phyloP scores from a whole-genome alignment of 2,113 vertebrate species.

The Ciconia stormi region DNA sequence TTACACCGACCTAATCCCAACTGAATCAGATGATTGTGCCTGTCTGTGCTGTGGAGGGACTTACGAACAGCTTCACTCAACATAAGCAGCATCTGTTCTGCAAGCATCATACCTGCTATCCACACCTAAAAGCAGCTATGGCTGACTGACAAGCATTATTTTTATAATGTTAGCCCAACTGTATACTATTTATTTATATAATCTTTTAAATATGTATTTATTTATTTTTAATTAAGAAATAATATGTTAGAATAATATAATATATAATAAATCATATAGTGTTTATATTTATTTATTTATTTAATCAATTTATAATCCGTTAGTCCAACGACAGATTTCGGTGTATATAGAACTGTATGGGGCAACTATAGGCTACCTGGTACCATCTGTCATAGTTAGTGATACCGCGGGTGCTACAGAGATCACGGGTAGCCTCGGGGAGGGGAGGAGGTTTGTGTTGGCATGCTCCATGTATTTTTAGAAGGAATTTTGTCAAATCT shows the following conservation, averaged over 20 bases:
- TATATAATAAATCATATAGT: background rate
- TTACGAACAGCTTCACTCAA: background rate
- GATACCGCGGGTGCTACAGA: background rate
- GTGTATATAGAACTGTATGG: background rate
- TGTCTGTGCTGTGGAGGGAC: background rate
- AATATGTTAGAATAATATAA: background rate
- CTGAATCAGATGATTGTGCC: background rate
- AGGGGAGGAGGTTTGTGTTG: background rate
- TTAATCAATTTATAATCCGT: background rate
- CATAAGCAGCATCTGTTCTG: background rate
- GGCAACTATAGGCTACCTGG: background rate
- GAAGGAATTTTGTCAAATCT: background rate
- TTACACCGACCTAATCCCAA: background rate
- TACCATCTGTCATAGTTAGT: background rate
- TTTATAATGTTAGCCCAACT: background rate
- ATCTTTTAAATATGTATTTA: background rate
- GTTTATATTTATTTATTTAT: background rate
- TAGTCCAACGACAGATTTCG: background rate
- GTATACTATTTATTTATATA: background rate
- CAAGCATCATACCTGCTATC: background rate
- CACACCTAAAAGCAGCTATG: background rate
- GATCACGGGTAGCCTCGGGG: background rate
- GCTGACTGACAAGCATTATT: background rate
- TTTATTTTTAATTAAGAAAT: background rate
- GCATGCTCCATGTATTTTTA: accelerated